phyloP scores from a whole-genome alignment of 2,888 invertebrate genomes.

The Drosophila pseudotalamancana region DNA sequence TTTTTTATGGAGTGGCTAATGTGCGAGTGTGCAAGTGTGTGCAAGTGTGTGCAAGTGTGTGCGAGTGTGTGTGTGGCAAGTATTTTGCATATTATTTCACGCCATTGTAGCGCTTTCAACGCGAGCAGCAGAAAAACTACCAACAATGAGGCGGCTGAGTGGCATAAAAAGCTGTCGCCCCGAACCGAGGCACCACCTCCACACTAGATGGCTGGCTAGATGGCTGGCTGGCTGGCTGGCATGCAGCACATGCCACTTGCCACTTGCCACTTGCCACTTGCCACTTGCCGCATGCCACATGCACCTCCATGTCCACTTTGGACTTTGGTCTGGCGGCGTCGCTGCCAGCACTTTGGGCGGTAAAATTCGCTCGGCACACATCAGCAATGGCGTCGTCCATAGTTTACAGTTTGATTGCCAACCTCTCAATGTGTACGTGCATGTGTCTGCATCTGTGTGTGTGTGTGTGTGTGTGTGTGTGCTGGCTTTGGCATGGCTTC shows the following conservation, averaged over 20 bases:
- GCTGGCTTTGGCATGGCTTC: conserved; percentile 71
- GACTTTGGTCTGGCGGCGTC: conserved; percentile 66
- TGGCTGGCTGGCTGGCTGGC: conserved; percentile 2
- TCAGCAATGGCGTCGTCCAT: conserved; percentile 69
- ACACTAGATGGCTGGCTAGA: not conserved
- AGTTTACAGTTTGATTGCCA: conserved; percentile 71
- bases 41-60: conserved; percentile 15
- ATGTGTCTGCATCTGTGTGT: conserved; percentile 19
- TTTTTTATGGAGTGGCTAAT: conserved; percentile 40
- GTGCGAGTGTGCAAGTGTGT: conserved; percentile 5
- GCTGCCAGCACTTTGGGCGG: conserved; percentile 76
- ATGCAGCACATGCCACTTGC: conserved; percentile 13
- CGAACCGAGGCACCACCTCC: conserved; percentile 31
- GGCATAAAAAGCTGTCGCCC: conserved; percentile 75
- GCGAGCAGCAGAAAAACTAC: conserved; percentile 57
- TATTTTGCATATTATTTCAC: conserved; percentile 82
- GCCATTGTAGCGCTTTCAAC: conserved; percentile 77
- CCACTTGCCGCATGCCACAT: conserved; percentile 44
- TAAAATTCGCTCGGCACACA: conserved; percentile 69
- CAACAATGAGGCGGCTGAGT: conserved; percentile 60
- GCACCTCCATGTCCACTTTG: conserved; percentile 49
- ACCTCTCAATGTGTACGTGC: conserved; percentile 12
- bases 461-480: conserved; percentile 26
- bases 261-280: conserved; percentile 16
- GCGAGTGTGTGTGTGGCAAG: conserved; percentile 50